Percentiles rank a stretch among this genome's conserved stretches.
Conservation (phyloP, 2,888 invertebrate genomes). For the Geotrupes spiniger region DNA sequence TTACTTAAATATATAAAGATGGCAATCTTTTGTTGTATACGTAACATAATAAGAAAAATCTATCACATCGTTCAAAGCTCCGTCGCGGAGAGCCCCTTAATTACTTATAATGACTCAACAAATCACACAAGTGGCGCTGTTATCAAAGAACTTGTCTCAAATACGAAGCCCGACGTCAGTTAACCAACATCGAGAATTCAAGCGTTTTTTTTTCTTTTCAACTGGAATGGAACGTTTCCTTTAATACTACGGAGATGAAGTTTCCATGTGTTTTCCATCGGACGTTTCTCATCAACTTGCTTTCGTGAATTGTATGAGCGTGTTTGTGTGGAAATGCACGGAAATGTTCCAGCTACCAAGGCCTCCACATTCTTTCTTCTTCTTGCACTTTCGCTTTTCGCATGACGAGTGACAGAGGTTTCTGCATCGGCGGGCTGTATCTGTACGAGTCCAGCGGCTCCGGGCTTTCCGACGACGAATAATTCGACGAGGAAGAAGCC, state of each 20-base stretch:
- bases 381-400: constrained; percentile 57
- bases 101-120: constrained; percentile 12
- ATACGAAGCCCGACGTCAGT: too few relatives aligned
- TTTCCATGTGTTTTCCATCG: too few relatives aligned
- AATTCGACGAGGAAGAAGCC: constrained; percentile 61
- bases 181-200: too few relatives aligned
- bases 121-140: neutral
- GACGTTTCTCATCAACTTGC: too few relatives aligned
- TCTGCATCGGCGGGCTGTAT: constrained; percentile 52
- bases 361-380: constrained; percentile 76
- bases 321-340: too few relatives aligned
- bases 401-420: constrained; percentile 72
- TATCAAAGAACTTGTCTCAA: too few relatives aligned
- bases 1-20: constrained; percentile 9
- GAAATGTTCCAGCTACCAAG: constrained; percentile 56
- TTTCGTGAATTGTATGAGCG: too few relatives aligned
- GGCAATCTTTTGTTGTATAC: constrained; percentile 5
- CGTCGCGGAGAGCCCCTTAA: constrained; percentile 2
- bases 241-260: too few relatives aligned
- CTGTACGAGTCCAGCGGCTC: constrained; percentile 50
- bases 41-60: constrained; percentile 10
- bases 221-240: too few relatives aligned
- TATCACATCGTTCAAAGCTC: constrained; percentile 17
- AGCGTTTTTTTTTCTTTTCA: too few relatives aligned
- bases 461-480: constrained; percentile 60